Percentiles rank a stretch among this genome's conserved stretches.
Evolutionary conservation across 2,888 invertebrate species (phyloP).

Genomic region (Gymnosoma rotundatum): DNA sequence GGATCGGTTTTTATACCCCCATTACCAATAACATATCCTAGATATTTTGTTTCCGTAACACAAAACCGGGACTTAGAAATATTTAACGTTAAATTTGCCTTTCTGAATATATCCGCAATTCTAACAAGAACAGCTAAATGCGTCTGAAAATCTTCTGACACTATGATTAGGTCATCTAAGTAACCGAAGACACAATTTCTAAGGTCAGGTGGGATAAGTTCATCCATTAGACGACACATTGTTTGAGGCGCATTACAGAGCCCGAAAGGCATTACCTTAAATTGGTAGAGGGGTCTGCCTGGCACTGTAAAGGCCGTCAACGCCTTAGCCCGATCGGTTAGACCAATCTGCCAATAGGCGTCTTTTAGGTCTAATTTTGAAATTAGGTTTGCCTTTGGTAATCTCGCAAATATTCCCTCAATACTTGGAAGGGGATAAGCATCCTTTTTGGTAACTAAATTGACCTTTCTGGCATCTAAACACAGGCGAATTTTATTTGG

Average conservation of each 20-base stretch:
- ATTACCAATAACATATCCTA: not conserved
- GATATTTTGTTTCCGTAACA: not conserved
- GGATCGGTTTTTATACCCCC: conserved; percentile 2
- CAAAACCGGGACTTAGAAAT: not conserved
- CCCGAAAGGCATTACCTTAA: conserved; percentile 61
- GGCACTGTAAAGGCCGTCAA: conserved; percentile 61
- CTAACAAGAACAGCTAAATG: not conserved
- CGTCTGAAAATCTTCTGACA: not conserved
- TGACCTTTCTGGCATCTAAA: conserved; percentile 28
- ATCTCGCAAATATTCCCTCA: conserved; percentile 28
- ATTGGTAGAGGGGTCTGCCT: conserved; percentile 50
- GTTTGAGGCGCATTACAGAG: conserved; percentile 56
- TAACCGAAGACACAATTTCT: not conserved
- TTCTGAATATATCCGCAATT: not conserved
- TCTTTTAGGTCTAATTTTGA: conserved; percentile 10
- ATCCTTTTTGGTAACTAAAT: conserved; percentile 15
- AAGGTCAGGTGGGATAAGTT: conserved; percentile 43
- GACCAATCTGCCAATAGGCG: not conserved
- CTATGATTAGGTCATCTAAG: conserved; percentile 1
- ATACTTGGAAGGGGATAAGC: conserved; percentile 26
- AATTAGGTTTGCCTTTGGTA: conserved; percentile 38
- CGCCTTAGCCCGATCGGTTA: conserved; percentile 26
- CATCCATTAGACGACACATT: conserved; percentile 61
- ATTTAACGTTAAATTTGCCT: conserved; percentile 10
- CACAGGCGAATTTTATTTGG: conserved; percentile 37